A percentile compares a stretch with the other conserved stretches of the same genome.
Evolutionary conservation across 2,797 vertebrate species (phyloP).

Genomic region (Calcarius lapponicus): DNA sequence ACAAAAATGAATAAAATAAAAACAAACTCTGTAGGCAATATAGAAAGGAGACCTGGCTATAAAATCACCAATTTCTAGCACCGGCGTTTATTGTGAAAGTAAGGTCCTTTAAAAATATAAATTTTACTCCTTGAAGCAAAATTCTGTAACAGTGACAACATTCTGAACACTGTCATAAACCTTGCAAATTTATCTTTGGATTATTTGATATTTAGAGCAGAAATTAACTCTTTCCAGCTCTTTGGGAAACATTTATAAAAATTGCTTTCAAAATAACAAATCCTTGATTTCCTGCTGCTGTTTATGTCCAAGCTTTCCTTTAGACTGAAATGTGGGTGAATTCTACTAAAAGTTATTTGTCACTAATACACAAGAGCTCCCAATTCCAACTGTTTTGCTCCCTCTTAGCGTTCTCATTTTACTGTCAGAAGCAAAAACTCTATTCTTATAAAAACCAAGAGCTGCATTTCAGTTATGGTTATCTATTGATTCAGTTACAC

Average conservation of each 20-base stretch:
- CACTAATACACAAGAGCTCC: not conserved
- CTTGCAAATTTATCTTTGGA: not conserved
- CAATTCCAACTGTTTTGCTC: not conserved
- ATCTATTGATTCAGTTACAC: conserved; percentile 63
- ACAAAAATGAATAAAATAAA: not conserved
- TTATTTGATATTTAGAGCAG: not conserved
- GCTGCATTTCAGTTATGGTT: conserved; percentile 42
- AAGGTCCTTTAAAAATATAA: not conserved
- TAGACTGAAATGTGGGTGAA: not conserved
- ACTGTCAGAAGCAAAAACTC: conserved; percentile 11
- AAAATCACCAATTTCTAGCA: not conserved
- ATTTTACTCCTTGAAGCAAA: not conserved
- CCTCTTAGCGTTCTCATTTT: conserved; percentile 4
- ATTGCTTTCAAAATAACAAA: not conserved
- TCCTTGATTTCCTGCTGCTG: not conserved
- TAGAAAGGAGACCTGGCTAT: not conserved
- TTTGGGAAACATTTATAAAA: not conserved
- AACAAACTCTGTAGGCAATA: not conserved
- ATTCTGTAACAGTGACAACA: not conserved
- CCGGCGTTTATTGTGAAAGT: not conserved
- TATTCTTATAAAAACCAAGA: conserved; percentile 2
- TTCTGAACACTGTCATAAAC: not conserved
- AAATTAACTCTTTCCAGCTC: not conserved
- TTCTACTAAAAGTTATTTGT: not conserved
- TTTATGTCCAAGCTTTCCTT: not conserved